These are phyloP conservation scores for Carassius auratus DNA, from an alignment of 2,113 vertebrate genomes.

Conservation along the genomic window DNA sequence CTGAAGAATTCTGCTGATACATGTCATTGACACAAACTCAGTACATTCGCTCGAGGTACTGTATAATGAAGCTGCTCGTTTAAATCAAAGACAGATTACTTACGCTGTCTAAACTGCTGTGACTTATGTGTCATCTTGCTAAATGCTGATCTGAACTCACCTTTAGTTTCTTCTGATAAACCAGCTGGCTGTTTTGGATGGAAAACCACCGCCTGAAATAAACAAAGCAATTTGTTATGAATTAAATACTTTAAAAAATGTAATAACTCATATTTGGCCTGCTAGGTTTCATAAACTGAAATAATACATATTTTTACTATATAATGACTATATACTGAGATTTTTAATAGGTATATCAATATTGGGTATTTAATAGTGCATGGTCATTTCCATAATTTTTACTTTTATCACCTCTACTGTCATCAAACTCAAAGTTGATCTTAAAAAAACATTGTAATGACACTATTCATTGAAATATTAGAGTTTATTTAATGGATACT, in stretches of 20 bases:
- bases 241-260: background rate
- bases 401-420: too few species aligned
- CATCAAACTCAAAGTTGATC: too few species aligned
- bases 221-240: background rate
- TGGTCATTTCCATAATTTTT: too few species aligned
- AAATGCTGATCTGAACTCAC: conserved; percentile 66
- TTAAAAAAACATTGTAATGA: too few species aligned
- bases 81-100: conserved; percentile 54
- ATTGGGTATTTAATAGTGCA: too few species aligned
- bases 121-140: background rate
- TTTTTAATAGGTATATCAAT: background rate
- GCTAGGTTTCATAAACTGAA: background rate
- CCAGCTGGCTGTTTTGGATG: conserved; percentile 98
- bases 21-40: background rate
- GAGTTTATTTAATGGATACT: background rate
- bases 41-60: background rate
- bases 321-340: background rate
- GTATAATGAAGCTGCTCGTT: background rate
- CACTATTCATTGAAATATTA: too few species aligned
- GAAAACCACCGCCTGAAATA: conserved; percentile 92
- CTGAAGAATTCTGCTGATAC: conserved; percentile 19
- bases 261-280: too few species aligned
- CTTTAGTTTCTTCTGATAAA: conserved; percentile 98
- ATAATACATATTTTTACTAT: background rate
- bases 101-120: conserved; percentile 12